A percentile compares a stretch with the other conserved stretches of the same genome.
These are phyloP conservation scores for Rana temporaria DNA, from an alignment of 2,113 vertebrate species.

Conservation along the genomic window DNA sequence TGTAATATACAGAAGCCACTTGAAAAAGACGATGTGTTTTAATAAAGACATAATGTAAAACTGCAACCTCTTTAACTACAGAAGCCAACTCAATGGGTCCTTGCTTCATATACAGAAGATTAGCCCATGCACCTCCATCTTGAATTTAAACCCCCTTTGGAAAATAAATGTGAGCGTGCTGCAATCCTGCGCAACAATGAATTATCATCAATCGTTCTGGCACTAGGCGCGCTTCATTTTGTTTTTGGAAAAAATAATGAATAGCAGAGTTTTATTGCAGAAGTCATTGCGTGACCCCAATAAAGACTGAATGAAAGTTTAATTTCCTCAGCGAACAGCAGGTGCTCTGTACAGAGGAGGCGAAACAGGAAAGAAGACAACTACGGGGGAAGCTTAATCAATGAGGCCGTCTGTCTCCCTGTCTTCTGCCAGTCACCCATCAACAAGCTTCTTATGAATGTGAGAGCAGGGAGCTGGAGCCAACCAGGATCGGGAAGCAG, in stretches of 20 bases:
- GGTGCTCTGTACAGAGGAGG: conserved; percentile 18
- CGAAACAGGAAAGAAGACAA: conserved; percentile 1
- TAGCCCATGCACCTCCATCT: too few species aligned
- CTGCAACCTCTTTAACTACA: too few species aligned
- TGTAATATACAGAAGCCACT: too few species aligned
- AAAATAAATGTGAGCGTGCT: neutral
- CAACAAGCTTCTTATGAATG: conserved; percentile 23
- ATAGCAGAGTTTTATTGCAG: conserved; percentile 16
- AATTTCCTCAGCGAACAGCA: conserved; percentile 34
- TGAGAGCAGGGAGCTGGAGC: neutral
- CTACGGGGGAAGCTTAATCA: neutral
- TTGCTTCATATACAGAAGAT: too few species aligned
- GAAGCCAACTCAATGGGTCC: too few species aligned
- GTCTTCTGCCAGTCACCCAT: conserved; percentile 24
- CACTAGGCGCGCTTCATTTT: neutral
- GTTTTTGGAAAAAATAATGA: neutral
- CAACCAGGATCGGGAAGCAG: neutral
- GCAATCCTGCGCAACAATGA: neutral
- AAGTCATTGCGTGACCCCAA: conserved; percentile 21
- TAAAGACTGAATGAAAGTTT: conserved; percentile 40
- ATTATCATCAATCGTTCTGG: neutral
- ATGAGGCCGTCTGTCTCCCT: conserved; percentile 25
- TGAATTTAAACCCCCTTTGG: too few species aligned
- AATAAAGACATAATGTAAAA: too few species aligned
- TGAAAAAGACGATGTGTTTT: too few species aligned